Evolutionary conservation across 1,140 invertebrate genomes (phyloP), one percentile per base, ranked within the genome.

Genomic region (Protaetia brevitarsis): DNA sequence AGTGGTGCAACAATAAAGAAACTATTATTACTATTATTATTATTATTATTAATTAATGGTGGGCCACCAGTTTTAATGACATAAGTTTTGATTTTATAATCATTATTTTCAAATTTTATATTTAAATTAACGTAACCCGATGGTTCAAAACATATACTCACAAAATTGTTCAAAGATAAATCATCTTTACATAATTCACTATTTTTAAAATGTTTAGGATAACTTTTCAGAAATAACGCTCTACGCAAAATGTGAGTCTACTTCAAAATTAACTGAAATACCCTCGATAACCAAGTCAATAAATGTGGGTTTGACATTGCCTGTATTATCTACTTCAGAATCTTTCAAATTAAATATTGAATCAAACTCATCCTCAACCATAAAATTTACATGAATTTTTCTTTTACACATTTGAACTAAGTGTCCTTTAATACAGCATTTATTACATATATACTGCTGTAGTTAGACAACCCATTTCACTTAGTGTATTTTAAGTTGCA

Each of bases 21-120:
- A n/a, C n/a, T n/a, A n/a, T n/a, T n/a, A n/a, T n/a, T n/a, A n/a
- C n/a, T n/a, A n/a, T n/a, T n/a, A n/a, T n/a, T n/a, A n/a, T n/a
- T n/a, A 59, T 68, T 29, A 29, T 71, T 60, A 0, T 73, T 69
- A 19, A 76, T 45, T 28, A 76, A 63, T 21, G 73, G 69, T 13
- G 71, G 70, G 16, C 68, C 70, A 8, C 71, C 69, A 10, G 64
- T 66, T 1, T 69, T 63, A 29, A 76, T 69, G 16, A 77, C 67
- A 45, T 61, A 16, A 27, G 34, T 27, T 5, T 64, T 45, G 29
- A 62, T 21, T 27, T 29, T 21, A 27, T 60, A 16, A 16, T 27
- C 26, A 10, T 60, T 23, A 26, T 1, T 64, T 67, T 56, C 31
- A 34, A 34, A 34, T 34, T 8, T 34, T 34, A 34, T 34, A 34